Base-by-base conservation (phyloP, 2,797 vertebrate species). In the Parambassis ranga region DNA sequence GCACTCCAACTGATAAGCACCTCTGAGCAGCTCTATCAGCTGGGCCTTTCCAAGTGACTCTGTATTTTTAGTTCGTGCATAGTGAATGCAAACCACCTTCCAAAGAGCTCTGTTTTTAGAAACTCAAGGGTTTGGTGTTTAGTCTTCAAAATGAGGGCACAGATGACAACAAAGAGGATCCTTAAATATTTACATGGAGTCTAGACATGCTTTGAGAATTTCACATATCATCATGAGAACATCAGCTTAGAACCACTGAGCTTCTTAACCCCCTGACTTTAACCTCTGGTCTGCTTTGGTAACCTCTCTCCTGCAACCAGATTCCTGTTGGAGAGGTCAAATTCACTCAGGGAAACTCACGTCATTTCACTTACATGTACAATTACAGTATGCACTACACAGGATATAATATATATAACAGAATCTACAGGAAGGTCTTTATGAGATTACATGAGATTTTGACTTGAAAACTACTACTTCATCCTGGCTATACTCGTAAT, bases 291-390 rank as follows among this genome's bases (percentile, higher is more conserved):
- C 52, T 55, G 37, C 35, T 65, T 33, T 37, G 26, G 33, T 68
- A 43, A 61, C 32, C 37, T 37, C 57, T 55, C 3, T 27, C 35
- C 10, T 31, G 10, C 13, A 18, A 6, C 4, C 39, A 53, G 4
- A 47, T 42, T 48, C 5, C 15, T 48, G 41, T 14, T 26, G 31
- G 15, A 60, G 50, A 57, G 27, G 51, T 79, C 59, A 67, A 65
- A 67, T 30, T 49, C n/a, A 53, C 38, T 64, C 36, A 41, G 23
- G 28, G 11, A 31, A n/a, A n/a, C n/a, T n/a, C n/a, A n/a, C n/a
- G n/a, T 18, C 13, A 33, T 67, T 49, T 56, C 1, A 53, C 39
- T 52, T 18, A 7, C 13, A 42, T 39, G 13, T 36, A 58, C 8
- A 57, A 8, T 59, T 36, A 58, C 8, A 57, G 8, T 59, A 35